Base-by-base conservation (phyloP, 2,113 vertebrate genomes). In the Gambusia holbrooki region DNA sequence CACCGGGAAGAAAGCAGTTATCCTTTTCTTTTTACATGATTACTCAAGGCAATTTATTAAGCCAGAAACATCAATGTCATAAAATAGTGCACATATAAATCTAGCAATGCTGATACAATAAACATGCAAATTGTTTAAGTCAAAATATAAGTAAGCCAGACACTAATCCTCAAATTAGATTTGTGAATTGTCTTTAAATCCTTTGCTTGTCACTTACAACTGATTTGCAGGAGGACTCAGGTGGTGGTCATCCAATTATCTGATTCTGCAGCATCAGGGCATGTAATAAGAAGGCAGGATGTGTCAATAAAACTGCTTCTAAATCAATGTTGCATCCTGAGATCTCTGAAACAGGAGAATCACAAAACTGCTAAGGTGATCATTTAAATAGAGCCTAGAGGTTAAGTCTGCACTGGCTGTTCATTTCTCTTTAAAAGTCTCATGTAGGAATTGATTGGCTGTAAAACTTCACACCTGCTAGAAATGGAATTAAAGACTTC, bases 241-340 rank as follows among this genome's bases (percentile, higher is more conserved):
- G 89, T 91, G 90, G 73, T 70, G 67, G 29, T 66, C 19, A 22
- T 84, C 82, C 82, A 80, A 89, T 92, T 89, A 90, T 66, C 81
- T 30, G 67, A 0, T 19, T 64, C 8, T 69, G 79, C 54, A 42
- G 76, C 65, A 70, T 75, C 73, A 25, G 51, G 72, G 67, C 25
- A 65, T 28, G 79, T 66, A 84, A 82, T 25, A 54, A 76, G 66
- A 80, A 58, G 0, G 51, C 37, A 35, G 76, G 66, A 73, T 75
- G 12, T 86, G 92, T 84, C 91, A 89, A 92, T 94, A 91, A 88
- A 90, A 79, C 81, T 32, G 80, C 76, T 4, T 3, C 74, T 89
- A 78, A 88, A 91, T 92, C 88, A 91, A 73, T 81, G 78, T 80
- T 69, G 54, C 75, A 67, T n/a, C 30, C 30, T 45, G 28, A 67